A percentile compares a stretch with the other conserved stretches of the same genome.
phyloP scores from a whole-genome alignment of 2,888 invertebrate genomes.

The Drepanosiphum platanoidis region DNA sequence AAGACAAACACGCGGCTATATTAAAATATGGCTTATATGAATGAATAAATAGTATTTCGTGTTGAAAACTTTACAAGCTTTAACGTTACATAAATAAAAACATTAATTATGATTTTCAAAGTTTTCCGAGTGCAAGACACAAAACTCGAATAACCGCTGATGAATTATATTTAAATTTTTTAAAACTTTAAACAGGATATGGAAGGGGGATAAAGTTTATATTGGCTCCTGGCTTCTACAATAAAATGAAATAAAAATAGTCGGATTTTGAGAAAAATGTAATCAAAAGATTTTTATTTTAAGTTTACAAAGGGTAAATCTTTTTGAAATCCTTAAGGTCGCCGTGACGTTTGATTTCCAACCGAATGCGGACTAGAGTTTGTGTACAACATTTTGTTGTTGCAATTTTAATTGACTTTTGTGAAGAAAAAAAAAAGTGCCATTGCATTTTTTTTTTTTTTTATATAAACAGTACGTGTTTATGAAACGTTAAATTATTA shows the following conservation, averaged over 20 bases:
- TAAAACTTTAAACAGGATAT: not conserved
- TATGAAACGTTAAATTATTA: too few relatives aligned
- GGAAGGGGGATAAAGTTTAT: not conserved
- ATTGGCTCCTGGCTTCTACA: not conserved
- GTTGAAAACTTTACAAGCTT: conserved; percentile 25
- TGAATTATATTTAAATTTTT: conserved; percentile 2
- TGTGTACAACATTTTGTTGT: too few relatives aligned
- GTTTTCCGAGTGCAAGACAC: not conserved
- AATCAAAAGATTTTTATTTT: not conserved
- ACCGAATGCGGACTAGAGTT: too few relatives aligned
- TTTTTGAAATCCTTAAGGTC: too few relatives aligned
- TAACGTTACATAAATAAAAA: conserved; percentile 16
- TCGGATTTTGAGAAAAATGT: not conserved
- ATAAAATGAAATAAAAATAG: not conserved
- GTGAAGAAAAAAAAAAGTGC: too few relatives aligned
- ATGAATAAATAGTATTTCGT: conserved; percentile 19
- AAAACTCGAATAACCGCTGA: not conserved
- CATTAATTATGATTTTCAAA: conserved; percentile 28
- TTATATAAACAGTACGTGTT: too few relatives aligned
- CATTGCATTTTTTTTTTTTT: too few relatives aligned
- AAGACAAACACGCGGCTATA: too few relatives aligned
- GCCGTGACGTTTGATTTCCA: too few relatives aligned
- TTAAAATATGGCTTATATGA: not conserved
- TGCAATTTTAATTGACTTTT: too few relatives aligned
- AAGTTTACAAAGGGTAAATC: too few relatives aligned